Base-by-base conservation (phyloP, 2,888 invertebrate genomes). In the Lycaena phlaeas region DNA sequence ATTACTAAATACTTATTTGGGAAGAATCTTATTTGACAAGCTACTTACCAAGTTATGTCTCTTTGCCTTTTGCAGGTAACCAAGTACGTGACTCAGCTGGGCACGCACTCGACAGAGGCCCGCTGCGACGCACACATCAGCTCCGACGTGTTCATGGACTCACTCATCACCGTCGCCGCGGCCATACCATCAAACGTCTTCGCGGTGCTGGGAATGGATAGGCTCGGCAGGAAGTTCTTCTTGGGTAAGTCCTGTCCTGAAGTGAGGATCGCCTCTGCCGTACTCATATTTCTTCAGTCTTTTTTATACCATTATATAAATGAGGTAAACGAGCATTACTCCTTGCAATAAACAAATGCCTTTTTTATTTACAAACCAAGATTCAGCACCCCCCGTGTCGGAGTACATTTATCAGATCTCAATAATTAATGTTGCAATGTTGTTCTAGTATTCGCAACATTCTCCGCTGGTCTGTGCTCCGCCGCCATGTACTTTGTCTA, bases 161-260 rank as follows among this genome's bases (percentile, higher is more conserved):
- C 94, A 0, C 87, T 95, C 39, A 94, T 95, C 58, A 94, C 94
- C 2, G 91, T 94, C 29, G 93, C 94, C 10, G 90, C 95, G 0
- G 94, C 95, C 2, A 87, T 94, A 61, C 94, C 94, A 0, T 93
- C 94, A 45, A 95, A 95, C 61, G 87, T 94, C 51, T 87, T 95
- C 59, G 94, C 95, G 41, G 92, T 90, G 38, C 79, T 92, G 10
- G 92, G 92, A 52, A 95, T 95, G 94, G 95, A 95, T 68, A 87
- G 91, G 56, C 87, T 95, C 37, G 95, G 95, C 27, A 89, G 95
- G 51, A 94, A 95, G 64, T 93, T 92, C 71, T 93, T 92, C 72
- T 87, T 92, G 57, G 91, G 92, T 92, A 67, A 75, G 65, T n/a
- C n/a, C n/a, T n/a, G n/a, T n/a, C n/a, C n/a, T n/a, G n/a, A n/a